Evolutionary conservation across 2,113 vertebrate species (phyloP), one percentile per base, ranked within the genome.

Genomic region (Urocynchramus pylzowi): DNA sequence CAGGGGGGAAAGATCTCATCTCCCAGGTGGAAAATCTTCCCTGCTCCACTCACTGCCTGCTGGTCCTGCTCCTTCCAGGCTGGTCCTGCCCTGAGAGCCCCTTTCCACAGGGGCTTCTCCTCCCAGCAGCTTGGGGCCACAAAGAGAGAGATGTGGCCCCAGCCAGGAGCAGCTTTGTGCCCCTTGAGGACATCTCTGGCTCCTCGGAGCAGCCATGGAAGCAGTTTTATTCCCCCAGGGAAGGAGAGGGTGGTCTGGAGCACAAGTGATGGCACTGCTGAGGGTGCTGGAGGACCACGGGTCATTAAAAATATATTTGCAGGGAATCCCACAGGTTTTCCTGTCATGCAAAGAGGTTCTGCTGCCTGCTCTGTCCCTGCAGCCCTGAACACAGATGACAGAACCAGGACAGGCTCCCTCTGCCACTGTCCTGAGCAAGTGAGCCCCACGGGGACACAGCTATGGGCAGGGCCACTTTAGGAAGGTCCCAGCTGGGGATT

Each of bases 211-310:
- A 95, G 79, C 70, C 31, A 6, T 12, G 57, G 57, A 21, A 82
- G 53, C 19, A 14, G 16, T 11, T 39, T 27, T 22, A 13, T 30
- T 50, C 16, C 21, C 57, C 9, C 9, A 19, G 56, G 49, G 47
- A 44, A 74, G 81, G 50, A 44, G 44, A 19, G 90, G 53, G 22
- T 47, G 54, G 7, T 18, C 41, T 70, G 77, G 76, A 74, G 31
- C 39, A 13, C 0, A 0, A 5, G 31, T 30, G 44, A 2, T 49
- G 49, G 77, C 30, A 19, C 27, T 42, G 45, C 41, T 17, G 45
- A 71, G 27, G 68, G 37, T 19, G 26, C 27, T 33, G 53, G 45
- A 84, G 45, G 44, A 49, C 30, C 39, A 4, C 0, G 3, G 56
- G 41, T 56, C 63, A 93, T 73, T 85, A 81, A 89, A 90, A 63